A percentile compares a stretch with the other conserved stretches of the same genome.
Conservation (phyloP, 2,888 invertebrate genomes). For the Mythimna albipuncta region DNA sequence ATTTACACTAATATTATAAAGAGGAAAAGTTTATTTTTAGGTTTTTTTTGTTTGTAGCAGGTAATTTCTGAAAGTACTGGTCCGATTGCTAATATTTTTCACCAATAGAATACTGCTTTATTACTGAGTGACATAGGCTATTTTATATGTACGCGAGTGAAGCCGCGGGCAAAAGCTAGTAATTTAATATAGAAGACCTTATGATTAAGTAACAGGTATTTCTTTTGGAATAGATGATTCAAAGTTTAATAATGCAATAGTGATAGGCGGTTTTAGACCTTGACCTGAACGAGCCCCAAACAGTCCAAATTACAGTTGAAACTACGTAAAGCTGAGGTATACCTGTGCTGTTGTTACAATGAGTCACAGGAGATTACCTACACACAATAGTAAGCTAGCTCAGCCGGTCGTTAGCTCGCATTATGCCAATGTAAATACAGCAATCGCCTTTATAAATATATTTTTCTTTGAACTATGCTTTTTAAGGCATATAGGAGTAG, state of each 20-base stretch:
- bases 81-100: too few relatives aligned
- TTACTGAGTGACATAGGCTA: too few relatives aligned
- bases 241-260: constrained; percentile 5
- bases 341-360: constrained; percentile 10
- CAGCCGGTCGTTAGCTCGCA: constrained; percentile 1
- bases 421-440: constrained; percentile 35
- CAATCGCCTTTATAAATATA: constrained; percentile 29
- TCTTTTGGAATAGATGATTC: neutral
- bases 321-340: neutral
- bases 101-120: too few relatives aligned
- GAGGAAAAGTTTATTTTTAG: too few relatives aligned
- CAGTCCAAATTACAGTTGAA: constrained; percentile 27
- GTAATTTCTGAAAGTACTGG: too few relatives aligned
- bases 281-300: constrained; percentile 5
- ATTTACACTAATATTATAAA: neutral
- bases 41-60: too few relatives aligned
- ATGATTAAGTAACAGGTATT: neutral
- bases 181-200: neutral
- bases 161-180: neutral
- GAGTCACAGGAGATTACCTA: constrained; percentile 38
- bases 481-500: constrained; percentile 46
- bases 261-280: constrained; percentile 1
- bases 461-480: constrained; percentile 50
- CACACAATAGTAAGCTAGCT: constrained; percentile 12
- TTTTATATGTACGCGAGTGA: too few relatives aligned